A percentile compares a stretch with the other conserved stretches of the same genome.
Evolutionary conservation across 2,113 vertebrate species (phyloP).

Genomic region (human): GRCh38 chr3:166288001-166288500

Average conservation of each 20-base stretch:
- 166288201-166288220: not conserved
- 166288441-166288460: too few relatives aligned
- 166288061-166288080: not conserved
- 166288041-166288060: not conserved
- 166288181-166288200: not conserved
- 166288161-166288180: not conserved
- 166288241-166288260: not conserved
- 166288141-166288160: not conserved
- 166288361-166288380: not conserved
- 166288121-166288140: not conserved
- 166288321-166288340: not conserved
- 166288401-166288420: not conserved
- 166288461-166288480: conserved; percentile 72
- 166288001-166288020: not conserved
- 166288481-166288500: conserved; percentile 74
- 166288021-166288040: not conserved
- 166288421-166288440: conserved; percentile 40
- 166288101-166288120: not conserved
- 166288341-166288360: not conserved
- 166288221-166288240: not conserved
- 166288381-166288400: not conserved
- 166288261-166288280: not conserved
- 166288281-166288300: not conserved
- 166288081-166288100: not conserved
- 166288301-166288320: not conserved